These are phyloP conservation scores for Trematomus bernacchii DNA, from an alignment of 2,797 vertebrate species.

Conservation along the genomic window DNA sequence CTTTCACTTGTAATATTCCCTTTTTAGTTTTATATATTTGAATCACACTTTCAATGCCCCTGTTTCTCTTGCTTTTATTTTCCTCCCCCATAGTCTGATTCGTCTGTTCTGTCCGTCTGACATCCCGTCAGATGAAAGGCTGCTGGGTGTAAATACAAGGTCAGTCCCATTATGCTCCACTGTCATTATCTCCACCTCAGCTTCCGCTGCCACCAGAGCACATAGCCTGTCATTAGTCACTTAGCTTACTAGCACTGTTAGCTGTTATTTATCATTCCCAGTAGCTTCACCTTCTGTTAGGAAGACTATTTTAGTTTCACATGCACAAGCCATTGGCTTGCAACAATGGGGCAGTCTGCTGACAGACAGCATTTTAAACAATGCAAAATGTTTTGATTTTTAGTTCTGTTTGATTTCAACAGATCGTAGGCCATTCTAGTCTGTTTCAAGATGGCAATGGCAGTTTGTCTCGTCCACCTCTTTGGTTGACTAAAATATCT, in stretches of 20 bases:
- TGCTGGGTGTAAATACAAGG: conserved; percentile 80
- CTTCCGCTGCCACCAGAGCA: conserved; percentile 74
- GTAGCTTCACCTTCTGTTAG: conserved; percentile 20
- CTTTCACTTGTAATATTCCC: not conserved
- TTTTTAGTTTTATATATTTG: not conserved
- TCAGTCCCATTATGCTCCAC: conserved; percentile 76
- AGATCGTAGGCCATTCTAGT: not conserved
- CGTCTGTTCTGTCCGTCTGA: conserved; percentile 61
- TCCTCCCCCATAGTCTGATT: conserved; percentile 44
- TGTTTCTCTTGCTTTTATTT: conserved; percentile 11
- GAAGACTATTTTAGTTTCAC: conserved; percentile 10
- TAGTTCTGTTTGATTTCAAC: not conserved
- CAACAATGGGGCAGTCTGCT: not conserved
- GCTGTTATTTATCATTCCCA: conserved; percentile 67
- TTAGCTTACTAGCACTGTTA: conserved; percentile 60
- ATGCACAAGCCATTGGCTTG: not conserved
- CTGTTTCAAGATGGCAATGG: not conserved
- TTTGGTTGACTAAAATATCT: not conserved
- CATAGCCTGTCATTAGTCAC: conserved; percentile 75
- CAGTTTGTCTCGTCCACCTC: not conserved
- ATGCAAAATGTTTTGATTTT: conserved; percentile 1
- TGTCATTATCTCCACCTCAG: conserved; percentile 81
- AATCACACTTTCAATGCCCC: conserved; percentile 18
- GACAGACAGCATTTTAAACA: not conserved
- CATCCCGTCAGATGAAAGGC: conserved; percentile 75